Conservation (phyloP, 2,113 vertebrate species). For the Tringa solitaria region DNA sequence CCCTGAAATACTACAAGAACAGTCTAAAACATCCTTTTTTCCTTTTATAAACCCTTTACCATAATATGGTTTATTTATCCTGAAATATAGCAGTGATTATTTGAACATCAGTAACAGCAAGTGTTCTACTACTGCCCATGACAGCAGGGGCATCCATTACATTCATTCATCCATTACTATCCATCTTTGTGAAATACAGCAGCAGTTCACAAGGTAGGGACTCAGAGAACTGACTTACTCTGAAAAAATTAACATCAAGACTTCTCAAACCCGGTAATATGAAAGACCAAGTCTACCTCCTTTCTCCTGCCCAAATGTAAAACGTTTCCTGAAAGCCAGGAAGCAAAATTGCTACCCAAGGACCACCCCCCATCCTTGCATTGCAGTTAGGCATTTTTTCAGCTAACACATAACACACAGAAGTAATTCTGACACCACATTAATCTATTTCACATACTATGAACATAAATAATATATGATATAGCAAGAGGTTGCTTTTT, state of each 20-base stretch:
- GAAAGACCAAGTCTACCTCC: not conserved
- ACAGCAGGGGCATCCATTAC: not conserved
- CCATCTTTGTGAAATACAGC: not conserved
- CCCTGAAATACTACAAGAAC: not conserved
- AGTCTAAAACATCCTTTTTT: not conserved
- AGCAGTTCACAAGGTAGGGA: not conserved
- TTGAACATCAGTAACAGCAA: not conserved
- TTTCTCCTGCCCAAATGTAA: not conserved
- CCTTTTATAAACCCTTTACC: not conserved
- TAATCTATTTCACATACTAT: not conserved
- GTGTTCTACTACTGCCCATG: no score
- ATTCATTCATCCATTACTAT: no score
- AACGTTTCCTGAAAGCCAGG: not conserved
- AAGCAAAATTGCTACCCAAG: not conserved
- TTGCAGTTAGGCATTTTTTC: not conserved
- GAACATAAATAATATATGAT: not conserved
- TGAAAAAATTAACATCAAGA: not conserved
- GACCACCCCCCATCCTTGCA: not conserved
- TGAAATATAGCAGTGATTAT: not conserved
- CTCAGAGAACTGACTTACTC: not conserved
- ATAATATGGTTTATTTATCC: not conserved
- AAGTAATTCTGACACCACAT: not conserved
- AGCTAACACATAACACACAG: not conserved
- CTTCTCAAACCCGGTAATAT: fast-evolving
- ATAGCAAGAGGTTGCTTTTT: not conserved